Conservation (phyloP, 2,113 vertebrate species). For the Corythoichthys intestinalis region DNA sequence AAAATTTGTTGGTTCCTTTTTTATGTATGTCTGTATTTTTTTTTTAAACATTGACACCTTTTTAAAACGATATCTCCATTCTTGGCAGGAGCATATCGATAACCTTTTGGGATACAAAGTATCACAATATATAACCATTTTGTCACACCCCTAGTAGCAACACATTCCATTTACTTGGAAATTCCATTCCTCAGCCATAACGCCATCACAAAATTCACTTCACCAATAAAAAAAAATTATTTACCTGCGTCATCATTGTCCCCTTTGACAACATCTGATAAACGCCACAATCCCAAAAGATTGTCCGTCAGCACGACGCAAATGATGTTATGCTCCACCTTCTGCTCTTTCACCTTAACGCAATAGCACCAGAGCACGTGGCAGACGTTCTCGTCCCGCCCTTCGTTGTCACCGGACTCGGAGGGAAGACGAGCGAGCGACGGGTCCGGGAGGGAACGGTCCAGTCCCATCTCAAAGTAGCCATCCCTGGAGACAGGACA, state of each 20-base stretch:
- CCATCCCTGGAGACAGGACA: conserved; percentile 75
- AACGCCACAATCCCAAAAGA: conserved; percentile 74
- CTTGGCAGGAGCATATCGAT: too few relatives aligned
- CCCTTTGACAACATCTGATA: conserved; percentile 23
- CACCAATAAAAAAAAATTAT: neutral
- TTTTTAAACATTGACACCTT: too few relatives aligned
- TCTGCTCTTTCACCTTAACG: conserved; percentile 74
- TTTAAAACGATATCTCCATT: too few relatives aligned
- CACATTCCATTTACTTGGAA: too few relatives aligned
- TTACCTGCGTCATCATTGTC: conserved; percentile 43
- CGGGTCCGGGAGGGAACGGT: conserved; percentile 68
- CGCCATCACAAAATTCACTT: too few relatives aligned
- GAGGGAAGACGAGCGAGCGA: conserved; percentile 11
- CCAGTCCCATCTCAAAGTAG: conserved; percentile 94
- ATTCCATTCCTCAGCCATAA: too few relatives aligned
- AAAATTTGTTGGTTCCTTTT: too few relatives aligned
- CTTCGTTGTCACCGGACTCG: conserved; percentile 6
- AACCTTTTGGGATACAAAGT: too few relatives aligned
- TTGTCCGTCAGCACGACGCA: conserved; percentile 82
- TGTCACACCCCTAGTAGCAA: too few relatives aligned
- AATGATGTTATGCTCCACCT: conserved; percentile 76
- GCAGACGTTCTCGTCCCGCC: conserved; percentile 43
- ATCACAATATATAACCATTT: too few relatives aligned
- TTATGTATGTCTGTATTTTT: too few relatives aligned
- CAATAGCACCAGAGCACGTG: conserved; percentile 84